Base-by-base conservation (phyloP, 2,113 vertebrate species). In the Myrmecophaga tridactyla region DNA sequence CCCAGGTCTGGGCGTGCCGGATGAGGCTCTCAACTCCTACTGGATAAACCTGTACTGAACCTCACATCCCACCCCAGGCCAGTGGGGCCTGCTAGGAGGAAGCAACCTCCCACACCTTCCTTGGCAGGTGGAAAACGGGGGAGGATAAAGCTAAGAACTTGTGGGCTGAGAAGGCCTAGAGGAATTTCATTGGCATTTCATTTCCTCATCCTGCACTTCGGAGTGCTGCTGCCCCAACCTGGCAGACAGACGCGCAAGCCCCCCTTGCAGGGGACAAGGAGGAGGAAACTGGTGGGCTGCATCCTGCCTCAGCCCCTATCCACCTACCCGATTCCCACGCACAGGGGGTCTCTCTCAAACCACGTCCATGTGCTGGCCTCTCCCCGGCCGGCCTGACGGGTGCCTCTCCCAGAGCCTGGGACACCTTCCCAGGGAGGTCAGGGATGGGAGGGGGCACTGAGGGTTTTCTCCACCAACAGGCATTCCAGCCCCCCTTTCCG, bases 201-300 rank as follows among this genome's bases (percentile, higher is more conserved):
- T 92, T 81, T 94, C 56, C 17, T 46, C 2, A 1, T 56, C 83
- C 46, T 27, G 58, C 34, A 0, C n/a, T n/a, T n/a, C n/a, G n/a
- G n/a, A n/a, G n/a, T n/a, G n/a, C n/a, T n/a, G n/a, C n/a, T n/a
- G 48, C 41, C 7, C 36, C 2, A 34, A 12, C 70, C 73, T 34
- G 12, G 39, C 62, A 72, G 43, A 51, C 69, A 77, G 63, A 89
- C 39, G 53, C 53, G 78, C 56, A 82, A 14, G 39, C 88, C 84
- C 46, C 48, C 62, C 56, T 34, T 29, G n/a, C n/a, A 17, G 18
- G 58, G 36, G 69, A 46, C 29, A 1, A 67, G 39, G 4, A 65
- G 34, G 23, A 51, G 51, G 18, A 36, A 25, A 18, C 39, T 75
- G 72, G 23, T 46, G 31, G 41, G 39, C 63, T 93, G 34, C 25